Base-by-base conservation (phyloP, 2,113 vertebrate genomes). In the Carassius gibelio region DNA sequence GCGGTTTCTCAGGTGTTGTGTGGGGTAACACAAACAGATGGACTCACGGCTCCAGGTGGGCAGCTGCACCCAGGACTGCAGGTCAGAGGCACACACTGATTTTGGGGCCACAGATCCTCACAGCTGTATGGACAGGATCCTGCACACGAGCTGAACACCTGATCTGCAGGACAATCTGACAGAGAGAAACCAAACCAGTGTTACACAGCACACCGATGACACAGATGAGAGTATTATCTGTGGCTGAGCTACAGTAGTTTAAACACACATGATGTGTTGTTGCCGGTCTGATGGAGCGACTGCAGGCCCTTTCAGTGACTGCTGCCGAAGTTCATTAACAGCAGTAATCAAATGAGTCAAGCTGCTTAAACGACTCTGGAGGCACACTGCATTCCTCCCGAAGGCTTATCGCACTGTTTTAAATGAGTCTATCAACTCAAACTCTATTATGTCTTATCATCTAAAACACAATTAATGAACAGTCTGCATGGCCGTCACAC, bases 101-200 rank as follows among this genome's bases (percentile, higher is more conserved):
- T 93, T 21, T 93, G 91, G 0, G 93, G 92, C 91, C 91, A 94
- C 81, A 97, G 91, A 89, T 97, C 95, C 1, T 95, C 88, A 86
- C 97, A 98, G 81, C 92, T 81, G 8, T 81, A 92, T 0, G 96
- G 96, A 89, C 96, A 98, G 17, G 89, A 83, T 8, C 90, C 93
- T 55, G 96, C 92, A 77, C 96, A 97, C 17, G 62, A 0, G 7
- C 87, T 93, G 88, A 93, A 92, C 74, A 94, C 90, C 88, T 95
- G 96, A 23, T 89, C 86, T 0, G n/a, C 45, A 0, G 95, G 93
- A 89, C 97, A 97, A 75, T 92, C 97, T 98, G 90, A 1, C 30
- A 90, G 66, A 83, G 34, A 82, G 23, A 76, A 14, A 0, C 57
- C 55, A 34, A 59, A 45, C 3, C 19, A 75, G 45, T 19, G 55